Base-by-base conservation (phyloP, 2,797 vertebrate genomes). In the Chaetophractus vellerosus region DNA sequence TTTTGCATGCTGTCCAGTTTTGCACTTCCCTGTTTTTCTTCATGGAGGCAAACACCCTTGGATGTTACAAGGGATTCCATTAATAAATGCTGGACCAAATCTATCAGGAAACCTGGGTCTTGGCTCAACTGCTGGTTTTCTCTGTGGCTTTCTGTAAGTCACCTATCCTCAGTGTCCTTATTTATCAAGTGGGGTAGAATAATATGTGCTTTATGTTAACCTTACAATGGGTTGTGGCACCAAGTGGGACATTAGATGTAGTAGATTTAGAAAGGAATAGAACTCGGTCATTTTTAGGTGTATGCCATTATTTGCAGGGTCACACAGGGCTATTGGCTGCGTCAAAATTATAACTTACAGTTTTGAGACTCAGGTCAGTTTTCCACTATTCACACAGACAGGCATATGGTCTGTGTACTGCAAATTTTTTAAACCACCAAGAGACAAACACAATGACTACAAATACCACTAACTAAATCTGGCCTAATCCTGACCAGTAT, bases 81-180 rank as follows among this genome's bases (percentile, higher is more conserved):
- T 78, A 82, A 38, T 78, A 92, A 95, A 88, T 7, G 33, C 14
- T 90, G 78, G 86, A 69, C 74, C 71, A 57, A 94, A 71, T 92
- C 83, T 66, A 91, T 50, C 80, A 94, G 91, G 59, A 95, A 95
- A 91, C 68, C 87, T 88, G 66, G 63, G 64, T 84, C 78, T 92
- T 92, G 85, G 92, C 69, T 95, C 41, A 69, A 63, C 38, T 76
- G 23, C 31, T 82, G 45, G 52, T 90, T 88, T 91, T 81, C 87
- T 93, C 48, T 36, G 59, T 57, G 33, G 41, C 63, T 88, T 90
- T 93, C 93, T 92, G 24, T 14, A 93, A 83, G 64, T 85, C 26
- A 61, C 63, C n/a, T 90, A 24, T 31, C 50, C 41, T 94, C 50
- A n/a, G 66, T 78, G 72, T 81, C 69, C 83, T 97, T 90, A 84